Evolutionary conservation across 2,888 invertebrate species (phyloP).

Genomic region (Latrodectus elegans): DNA sequence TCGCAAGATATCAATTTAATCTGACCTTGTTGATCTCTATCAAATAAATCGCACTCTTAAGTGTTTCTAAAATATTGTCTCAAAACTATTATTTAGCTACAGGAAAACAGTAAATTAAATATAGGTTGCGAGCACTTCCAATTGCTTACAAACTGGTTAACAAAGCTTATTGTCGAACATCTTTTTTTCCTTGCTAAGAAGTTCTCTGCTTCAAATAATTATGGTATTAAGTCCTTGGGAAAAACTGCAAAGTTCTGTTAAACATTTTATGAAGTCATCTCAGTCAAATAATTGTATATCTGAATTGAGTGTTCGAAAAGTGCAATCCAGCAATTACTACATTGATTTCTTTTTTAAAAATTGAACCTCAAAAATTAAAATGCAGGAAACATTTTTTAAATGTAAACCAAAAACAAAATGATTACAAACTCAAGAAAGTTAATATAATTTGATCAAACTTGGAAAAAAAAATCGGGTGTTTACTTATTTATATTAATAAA

Average conservation of each 20-base stretch:
- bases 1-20: conserved; percentile 20
- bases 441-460: background rate
- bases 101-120: background rate
- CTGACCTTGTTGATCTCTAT: background rate
- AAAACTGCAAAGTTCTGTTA: background rate
- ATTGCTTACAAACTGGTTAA: background rate
- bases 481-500: background rate
- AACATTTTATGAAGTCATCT: too few relatives aligned
- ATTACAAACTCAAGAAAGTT: background rate
- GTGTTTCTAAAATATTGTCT: conserved; percentile 29
- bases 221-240: background rate
- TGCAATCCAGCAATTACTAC: too few relatives aligned
- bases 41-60: conserved; percentile 12
- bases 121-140: background rate
- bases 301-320: too few relatives aligned
- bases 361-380: too few relatives aligned
- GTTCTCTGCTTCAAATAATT: background rate
- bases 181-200: background rate
- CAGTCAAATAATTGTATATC: too few relatives aligned
- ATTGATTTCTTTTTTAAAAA: too few relatives aligned
- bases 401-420: too few relatives aligned
- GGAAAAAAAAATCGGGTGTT: background rate
- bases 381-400: too few relatives aligned
- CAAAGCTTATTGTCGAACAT: background rate
- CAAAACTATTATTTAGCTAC: background rate